These are phyloP conservation scores for Grammomys surdaster DNA, from an alignment of 2,113 vertebrate species.

Conservation along the genomic window DNA sequence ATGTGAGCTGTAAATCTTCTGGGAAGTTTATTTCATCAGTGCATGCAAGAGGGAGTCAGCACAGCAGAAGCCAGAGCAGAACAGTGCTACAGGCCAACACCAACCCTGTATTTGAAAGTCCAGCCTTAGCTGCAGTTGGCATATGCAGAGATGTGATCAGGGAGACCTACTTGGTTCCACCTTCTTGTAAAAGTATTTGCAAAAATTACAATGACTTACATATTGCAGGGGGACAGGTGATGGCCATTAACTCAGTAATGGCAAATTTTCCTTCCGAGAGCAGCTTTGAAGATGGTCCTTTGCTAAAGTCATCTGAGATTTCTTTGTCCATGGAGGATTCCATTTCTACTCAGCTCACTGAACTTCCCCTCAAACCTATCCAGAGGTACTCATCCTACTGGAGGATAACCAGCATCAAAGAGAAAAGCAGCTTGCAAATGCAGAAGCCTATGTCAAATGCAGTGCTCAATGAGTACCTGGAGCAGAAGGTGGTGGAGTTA, in stretches of 20 bases:
- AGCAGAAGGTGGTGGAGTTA: constrained; percentile 95
- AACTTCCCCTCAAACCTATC: constrained; percentile 60
- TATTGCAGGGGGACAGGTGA: constrained; percentile 95
- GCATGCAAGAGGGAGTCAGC: constrained; percentile 80
- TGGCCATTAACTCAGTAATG: constrained; percentile 89
- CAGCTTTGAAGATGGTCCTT: constrained; percentile 89
- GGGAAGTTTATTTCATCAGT: constrained; percentile 82
- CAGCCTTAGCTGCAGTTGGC: constrained; percentile 84
- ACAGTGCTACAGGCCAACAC: constrained; percentile 71
- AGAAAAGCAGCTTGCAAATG: constrained; percentile 90
- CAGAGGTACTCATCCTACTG: constrained; percentile 90
- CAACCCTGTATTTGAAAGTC: constrained; percentile 75
- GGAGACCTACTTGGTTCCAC: constrained; percentile 93
- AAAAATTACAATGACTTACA: constrained; percentile 97
- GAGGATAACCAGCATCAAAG: constrained; percentile 89
- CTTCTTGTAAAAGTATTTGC: constrained; percentile 96
- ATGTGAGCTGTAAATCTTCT: constrained; percentile 81
- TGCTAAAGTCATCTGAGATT: constrained; percentile 94
- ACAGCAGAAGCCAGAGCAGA: constrained; percentile 77
- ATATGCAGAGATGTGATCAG: constrained; percentile 84
- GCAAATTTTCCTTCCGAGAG: constrained; percentile 87
- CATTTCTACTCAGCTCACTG: constrained; percentile 59
- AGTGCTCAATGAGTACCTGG: constrained; percentile 94
- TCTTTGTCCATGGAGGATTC: constrained; percentile 89
- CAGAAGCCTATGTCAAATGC: constrained; percentile 95